Percentiles rank a stretch among this genome's conserved stretches.
phyloP scores from a whole-genome alignment of 1,140 invertebrate species.

The Platyscapa corneri region DNA sequence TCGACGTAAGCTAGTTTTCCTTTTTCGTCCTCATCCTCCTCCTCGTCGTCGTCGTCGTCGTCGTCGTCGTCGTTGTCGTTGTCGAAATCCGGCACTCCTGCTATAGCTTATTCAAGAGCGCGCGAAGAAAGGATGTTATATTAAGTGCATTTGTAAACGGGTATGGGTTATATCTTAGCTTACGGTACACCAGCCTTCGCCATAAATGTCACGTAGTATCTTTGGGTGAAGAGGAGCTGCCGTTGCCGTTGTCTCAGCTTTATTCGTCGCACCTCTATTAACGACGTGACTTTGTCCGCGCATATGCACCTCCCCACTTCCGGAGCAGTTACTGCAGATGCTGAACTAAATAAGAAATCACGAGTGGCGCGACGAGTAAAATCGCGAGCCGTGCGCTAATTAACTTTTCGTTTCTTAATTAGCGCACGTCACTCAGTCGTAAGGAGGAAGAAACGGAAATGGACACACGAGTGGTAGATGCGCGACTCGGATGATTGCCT shows the following conservation, averaged over 20 bases:
- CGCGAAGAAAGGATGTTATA: not conserved
- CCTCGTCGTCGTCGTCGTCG: not conserved
- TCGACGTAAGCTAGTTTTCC: not conserved
- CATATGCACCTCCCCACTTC: slow-evolving; percentile 45
- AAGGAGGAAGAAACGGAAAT: too few relatives aligned
- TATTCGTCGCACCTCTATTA: slow-evolving; percentile 56
- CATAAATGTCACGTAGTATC: slow-evolving; percentile 69
- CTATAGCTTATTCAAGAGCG: not conserved
- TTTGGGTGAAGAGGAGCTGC: slow-evolving; percentile 60
- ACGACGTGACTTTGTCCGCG: slow-evolving; percentile 56
- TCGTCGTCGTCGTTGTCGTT: not conserved
- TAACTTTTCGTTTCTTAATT: slow-evolving; percentile 28
- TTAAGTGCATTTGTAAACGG: not conserved
- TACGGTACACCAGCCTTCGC: slow-evolving; percentile 62
- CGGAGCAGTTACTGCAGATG: not conserved
- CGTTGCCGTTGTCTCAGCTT: not conserved
- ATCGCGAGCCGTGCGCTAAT: not conserved
- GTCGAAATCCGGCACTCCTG: not conserved
- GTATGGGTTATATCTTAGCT: slow-evolving; percentile 30
- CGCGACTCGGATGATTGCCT: too few relatives aligned
- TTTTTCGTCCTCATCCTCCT: not conserved
- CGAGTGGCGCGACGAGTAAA: not conserved
- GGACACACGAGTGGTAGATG: too few relatives aligned
- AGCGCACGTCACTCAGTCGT: not conserved
- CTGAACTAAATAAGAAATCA: slow-evolving; percentile 37